Evolutionary conservation across 2,113 vertebrate species (phyloP).

Genomic region (Syngnathus floridae): DNA sequence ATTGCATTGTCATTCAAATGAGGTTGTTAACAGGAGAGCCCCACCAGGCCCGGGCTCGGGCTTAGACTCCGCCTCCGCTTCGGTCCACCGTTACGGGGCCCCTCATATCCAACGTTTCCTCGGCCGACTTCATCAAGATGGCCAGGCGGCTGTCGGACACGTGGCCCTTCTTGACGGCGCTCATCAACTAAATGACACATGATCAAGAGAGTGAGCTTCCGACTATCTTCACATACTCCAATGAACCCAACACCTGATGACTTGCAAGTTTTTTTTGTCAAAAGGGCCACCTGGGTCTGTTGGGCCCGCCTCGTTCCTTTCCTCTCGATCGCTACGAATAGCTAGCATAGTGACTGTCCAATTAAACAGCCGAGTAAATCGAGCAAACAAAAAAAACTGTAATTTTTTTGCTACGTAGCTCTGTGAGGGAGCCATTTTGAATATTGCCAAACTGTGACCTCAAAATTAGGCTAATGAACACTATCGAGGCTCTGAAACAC

Average conservation of each 20-base stretch:
- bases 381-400: too few relatives aligned
- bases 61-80: slow-evolving; percentile 90
- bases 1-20: slow-evolving; percentile 57
- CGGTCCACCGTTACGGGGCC: slow-evolving; percentile 85
- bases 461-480: too few relatives aligned
- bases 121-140: slow-evolving; percentile 87
- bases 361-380: too few relatives aligned
- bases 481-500: too few relatives aligned
- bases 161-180: slow-evolving; percentile 88
- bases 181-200: slow-evolving; percentile 81
- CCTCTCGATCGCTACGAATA: background rate
- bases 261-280: background rate
- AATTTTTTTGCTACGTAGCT: too few relatives aligned
- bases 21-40: slow-evolving; percentile 26
- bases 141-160: slow-evolving; percentile 90
- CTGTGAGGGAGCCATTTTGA: too few relatives aligned
- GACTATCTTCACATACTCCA: slow-evolving; percentile 2
- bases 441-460: too few relatives aligned
- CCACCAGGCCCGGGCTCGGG: background rate
- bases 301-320: background rate
- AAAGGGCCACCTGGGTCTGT: background rate
- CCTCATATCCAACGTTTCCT: slow-evolving; percentile 81
- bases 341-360: background rate
- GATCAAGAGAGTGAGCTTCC: background rate
- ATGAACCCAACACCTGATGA: slow-evolving; percentile 12